Base-by-base conservation (phyloP, 2,888 invertebrate species). In the Rotaria magnacalcarata region DNA sequence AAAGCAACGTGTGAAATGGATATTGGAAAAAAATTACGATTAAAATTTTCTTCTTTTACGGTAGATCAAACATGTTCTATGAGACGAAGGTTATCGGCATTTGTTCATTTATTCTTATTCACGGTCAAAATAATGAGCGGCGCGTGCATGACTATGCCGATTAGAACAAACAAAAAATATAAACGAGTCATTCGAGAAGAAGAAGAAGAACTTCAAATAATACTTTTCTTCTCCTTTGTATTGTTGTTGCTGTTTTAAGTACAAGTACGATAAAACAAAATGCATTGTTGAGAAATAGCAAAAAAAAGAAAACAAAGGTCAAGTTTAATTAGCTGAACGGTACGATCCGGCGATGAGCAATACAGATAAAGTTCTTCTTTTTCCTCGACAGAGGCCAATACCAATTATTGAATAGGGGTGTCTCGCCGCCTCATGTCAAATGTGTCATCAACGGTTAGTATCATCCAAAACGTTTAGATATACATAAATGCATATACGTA, bases 61-160 rank as follows among this genome's bases (percentile, higher is more conserved):
- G 27, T 34, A 67, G 67, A 67, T 67, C 67, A 67, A 67, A 34
- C 34, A 67, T 67, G 34, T 34, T 34, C 0, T 34, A 34, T 14
- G 1, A 67, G 67, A 67, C 34, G 67, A 67, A 67, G 67, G 67
- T 67, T 67, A 67, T 67, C 67, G 34, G 67, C 34, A 67, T 67
- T 67, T 67, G 34, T 67, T 67, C 67, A 67, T 27, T 67, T 34
- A 67, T 67, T 34, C 67, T 5, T 67, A 3, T 67, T 67, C 67
- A 67, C 19, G 67, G 67, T 67, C 34, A 67, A 67, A 67, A 67
- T 67, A 67, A 67, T 67, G 19, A 67, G 67, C 67, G 67, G 67
- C 34, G 34, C 16, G 14, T 34, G 16, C 19, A 41, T 14, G 34
- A 3, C 16, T 27, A 56, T 56, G 56, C 24, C 24, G 67, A 67